Evolutionary conservation across 2,113 vertebrate species (phyloP), one percentile per base, ranked within the genome.

Genomic region (Petrocephalus zakoni): DNA sequence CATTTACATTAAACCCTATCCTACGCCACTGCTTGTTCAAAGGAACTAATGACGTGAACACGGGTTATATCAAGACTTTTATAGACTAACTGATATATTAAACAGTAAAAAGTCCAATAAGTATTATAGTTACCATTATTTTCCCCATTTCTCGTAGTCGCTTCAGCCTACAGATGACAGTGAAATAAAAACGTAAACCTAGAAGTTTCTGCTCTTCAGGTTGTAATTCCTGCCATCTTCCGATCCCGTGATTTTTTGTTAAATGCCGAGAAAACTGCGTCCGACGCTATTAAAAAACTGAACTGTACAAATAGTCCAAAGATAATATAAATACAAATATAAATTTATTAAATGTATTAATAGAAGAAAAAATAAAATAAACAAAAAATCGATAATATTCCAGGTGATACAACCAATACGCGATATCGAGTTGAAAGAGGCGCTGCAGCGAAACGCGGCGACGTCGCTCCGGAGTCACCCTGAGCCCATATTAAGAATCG

Each of bases 51-150:
- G 61, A 68, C 25, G 10, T 13, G n/a, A 68, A 13, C n/a, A 15
- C 10, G 29, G 25, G 61, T 13, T 64, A 29, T 29, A 64, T 29
- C 61, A 25, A 64, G 61, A 64, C 11, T 64, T n/a, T 25, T 25
- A 64, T 0, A 25, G 58, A 22, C n/a, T 29, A 25, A n/a, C 78
- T 17, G 19, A n/a, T 15, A 88, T 34, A 78, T 7, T 75, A 88
- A 78, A 87, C 17, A 87, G 61, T 78, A 88, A 88, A 42, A 42
- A 56, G 52, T 82, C 58, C 68, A 42, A 25, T 25, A 81, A 92
- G 93, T 91, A 96, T 94, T 95, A 96, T 96, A 1, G 94, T 95
- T 85, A 96, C 61, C 92, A 96, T 94, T 94, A 93, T 95, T 95
- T 95, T 96, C n/a, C 95, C 94, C 95, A 96, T 96, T 51, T 93